Base-by-base conservation (phyloP, 2,113 vertebrate genomes). In the Prolemur simus region DNA sequence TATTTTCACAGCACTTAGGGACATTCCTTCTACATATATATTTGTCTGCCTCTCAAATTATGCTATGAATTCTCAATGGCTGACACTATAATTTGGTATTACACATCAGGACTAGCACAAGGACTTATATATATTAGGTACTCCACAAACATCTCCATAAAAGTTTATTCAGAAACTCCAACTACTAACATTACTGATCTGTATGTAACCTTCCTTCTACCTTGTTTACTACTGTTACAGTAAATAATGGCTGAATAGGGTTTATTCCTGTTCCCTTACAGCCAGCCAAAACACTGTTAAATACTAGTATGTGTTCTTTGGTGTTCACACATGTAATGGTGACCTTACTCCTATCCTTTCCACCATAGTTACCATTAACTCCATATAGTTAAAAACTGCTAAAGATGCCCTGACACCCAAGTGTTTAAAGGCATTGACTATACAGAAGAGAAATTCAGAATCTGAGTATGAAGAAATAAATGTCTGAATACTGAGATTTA, bases 371-470 rank as follows among this genome's bases (percentile, higher is more conserved):
- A 37, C 52, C 45, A 64, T 45, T 60, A 90, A 71, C 54, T 69
- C 77, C 20, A 77, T 21, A 66, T 1, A 49, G 64, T 60, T 81
- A 83, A 86, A 92, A 52, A 63, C 21, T 49, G 69, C 60, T 27
- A 58, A 87, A 42, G 68, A 68, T 34, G 63, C 6, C 39, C 3
- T 8, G 34, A 94, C 29, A 84, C 37, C 42, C 4, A 49, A 56
- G 47, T 39, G 32, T 80, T 63, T 34, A 92, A 23, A 88, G 81
- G 27, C 39, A 74, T 6, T 18, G 34, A 56, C 17, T 32, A 47
- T 15, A 85, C 10, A 64, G 39, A 92, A 84, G 34, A 95, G 37
- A 93, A 88, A 89, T 49, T 85, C 13, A 95, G 69, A 71, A 49
- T 84, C 3, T 76, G 49, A 68, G 64, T 17, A 21, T 4, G 12